phyloP scores from a whole-genome alignment of 2,797 vertebrate species.

The Mus spretus region DNA sequence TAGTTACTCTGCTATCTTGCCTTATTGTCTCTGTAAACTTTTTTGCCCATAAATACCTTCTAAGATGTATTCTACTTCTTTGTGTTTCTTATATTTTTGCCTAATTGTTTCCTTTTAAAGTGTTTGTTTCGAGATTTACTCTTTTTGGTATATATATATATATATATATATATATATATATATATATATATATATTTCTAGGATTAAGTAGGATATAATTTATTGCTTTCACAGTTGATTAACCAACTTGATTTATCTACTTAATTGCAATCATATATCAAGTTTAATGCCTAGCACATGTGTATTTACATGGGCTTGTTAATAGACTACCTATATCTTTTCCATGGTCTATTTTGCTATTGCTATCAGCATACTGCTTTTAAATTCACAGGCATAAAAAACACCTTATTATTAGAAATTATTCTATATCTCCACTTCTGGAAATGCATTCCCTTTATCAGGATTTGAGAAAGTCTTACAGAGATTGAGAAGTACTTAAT shows the following conservation, averaged over 20 bases:
- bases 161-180: not conserved
- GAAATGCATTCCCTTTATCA: slow-evolving; percentile 26
- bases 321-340: not conserved
- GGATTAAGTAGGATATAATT: slow-evolving; percentile 15
- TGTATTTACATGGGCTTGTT: not conserved
- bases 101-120: not conserved
- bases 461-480: not conserved
- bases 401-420: not conserved
- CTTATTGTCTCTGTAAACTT: not conserved
- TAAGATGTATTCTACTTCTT: not conserved
- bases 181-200: not conserved
- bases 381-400: not conserved
- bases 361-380: not conserved
- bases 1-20: not conserved
- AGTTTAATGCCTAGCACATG: not conserved
- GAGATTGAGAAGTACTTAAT: slow-evolving; percentile 36
- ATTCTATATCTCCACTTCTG: slow-evolving; percentile 28
- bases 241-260: not conserved
- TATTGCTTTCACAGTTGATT: slow-evolving; percentile 25
- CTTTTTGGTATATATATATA: not conserved
- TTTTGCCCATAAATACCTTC: not conserved
- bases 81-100: not conserved
- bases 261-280: slow-evolving; percentile 58
- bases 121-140: not conserved
- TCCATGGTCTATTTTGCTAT: not conserved